Conservation (phyloP, 2,797 vertebrate species). For the Liparis tanakae region DNA sequence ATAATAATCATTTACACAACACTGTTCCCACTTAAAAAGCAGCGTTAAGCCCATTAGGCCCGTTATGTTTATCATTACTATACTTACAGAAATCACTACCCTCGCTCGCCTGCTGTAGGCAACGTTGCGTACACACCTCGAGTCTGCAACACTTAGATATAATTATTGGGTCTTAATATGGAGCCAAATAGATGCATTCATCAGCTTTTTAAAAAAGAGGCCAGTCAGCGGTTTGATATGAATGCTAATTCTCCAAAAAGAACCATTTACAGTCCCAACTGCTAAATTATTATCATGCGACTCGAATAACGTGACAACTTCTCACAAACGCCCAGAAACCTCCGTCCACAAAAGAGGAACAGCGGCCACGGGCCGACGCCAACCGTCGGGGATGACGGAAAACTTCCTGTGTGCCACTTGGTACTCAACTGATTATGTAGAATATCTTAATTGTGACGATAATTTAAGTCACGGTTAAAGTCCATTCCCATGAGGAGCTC, state of each 20-base stretch:
- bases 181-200: background rate
- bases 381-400: constrained; percentile 15
- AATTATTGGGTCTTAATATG: constrained; percentile 14
- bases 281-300: background rate
- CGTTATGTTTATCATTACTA: constrained; percentile 13
- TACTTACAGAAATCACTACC: constrained; percentile 25
- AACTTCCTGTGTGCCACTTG: background rate
- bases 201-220: constrained; percentile 15
- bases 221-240: constrained; percentile 9
- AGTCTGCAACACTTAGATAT: constrained; percentile 14
- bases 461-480: background rate
- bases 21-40: constrained; percentile 8
- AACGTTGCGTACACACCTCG: constrained; percentile 6
- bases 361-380: background rate
- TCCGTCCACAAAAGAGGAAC: constrained; percentile 25
- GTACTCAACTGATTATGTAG: background rate
- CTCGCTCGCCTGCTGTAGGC: background rate
- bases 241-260: background rate
- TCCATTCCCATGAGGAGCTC: background rate
- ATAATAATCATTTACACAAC: constrained; percentile 8
- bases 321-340: background rate
- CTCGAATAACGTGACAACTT: background rate
- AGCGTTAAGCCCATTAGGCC: background rate
- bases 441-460: background rate
- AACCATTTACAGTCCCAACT: background rate